phyloP scores from a whole-genome alignment of 1,140 invertebrate genomes.

The Leptonema lineaticorne region DNA sequence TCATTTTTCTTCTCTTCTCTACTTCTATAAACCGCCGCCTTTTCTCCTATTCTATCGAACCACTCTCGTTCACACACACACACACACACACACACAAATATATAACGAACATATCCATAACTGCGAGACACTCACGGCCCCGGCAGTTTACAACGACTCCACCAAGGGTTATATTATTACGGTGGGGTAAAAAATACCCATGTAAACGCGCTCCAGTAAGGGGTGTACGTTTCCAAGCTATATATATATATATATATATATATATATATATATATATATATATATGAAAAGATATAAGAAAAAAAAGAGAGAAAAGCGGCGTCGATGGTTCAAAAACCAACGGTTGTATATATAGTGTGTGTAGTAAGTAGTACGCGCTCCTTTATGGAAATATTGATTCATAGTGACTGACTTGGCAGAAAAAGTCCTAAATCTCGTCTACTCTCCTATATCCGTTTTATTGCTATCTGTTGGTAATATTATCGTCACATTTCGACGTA shows the following conservation, averaged over 20 bases:
- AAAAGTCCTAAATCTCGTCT: constrained; percentile 41
- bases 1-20: constrained; percentile 56
- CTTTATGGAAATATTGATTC: constrained; percentile 44
- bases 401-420: constrained; percentile 43
- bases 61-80: neutral
- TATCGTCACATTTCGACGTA: constrained; percentile 33
- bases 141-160: constrained; percentile 22
- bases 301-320: too few species aligned
- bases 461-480: constrained; percentile 43
- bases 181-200: constrained; percentile 11
- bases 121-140: constrained; percentile 21
- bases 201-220: too few species aligned
- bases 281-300: too few species aligned
- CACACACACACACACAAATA: neutral
- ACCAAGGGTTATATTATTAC: constrained; percentile 40
- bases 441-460: constrained; percentile 40
- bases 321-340: too few species aligned
- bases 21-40: constrained; percentile 34
- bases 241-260: too few species aligned
- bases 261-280: too few species aligned
- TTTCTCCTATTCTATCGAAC: constrained; percentile 16
- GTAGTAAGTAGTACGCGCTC: neutral
- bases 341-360: too few species aligned
- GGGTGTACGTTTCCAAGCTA: too few species aligned
- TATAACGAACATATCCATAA: constrained; percentile 19